phyloP scores from a whole-genome alignment of 2,888 invertebrate species.

The Palloptera scutellata region DNA sequence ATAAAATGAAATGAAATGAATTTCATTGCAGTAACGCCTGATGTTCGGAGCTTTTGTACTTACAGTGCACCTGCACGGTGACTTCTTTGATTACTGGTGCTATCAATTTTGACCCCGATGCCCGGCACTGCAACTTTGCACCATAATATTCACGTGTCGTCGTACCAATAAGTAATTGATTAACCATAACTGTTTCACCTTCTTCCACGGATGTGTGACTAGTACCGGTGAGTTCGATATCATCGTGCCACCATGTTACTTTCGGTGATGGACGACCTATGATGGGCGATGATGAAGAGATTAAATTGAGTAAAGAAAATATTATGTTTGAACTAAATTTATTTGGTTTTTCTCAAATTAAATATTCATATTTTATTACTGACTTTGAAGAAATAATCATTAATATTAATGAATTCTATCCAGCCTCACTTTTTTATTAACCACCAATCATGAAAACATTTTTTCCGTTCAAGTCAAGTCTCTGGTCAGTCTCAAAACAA shows the following conservation, averaged over 20 bases:
- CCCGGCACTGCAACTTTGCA: constrained; percentile 79
- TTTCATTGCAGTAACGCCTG: not conserved
- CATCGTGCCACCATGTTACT: constrained; percentile 85
- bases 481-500: too few relatives aligned
- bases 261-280: constrained; percentile 82
- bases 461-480: too few relatives aligned
- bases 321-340: not conserved
- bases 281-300: not conserved
- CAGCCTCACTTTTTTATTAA: too few relatives aligned
- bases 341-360: not conserved
- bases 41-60: constrained; percentile 55
- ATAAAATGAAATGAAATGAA: constrained; percentile 1
- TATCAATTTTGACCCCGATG: constrained; percentile 76
- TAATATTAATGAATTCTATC: too few relatives aligned
- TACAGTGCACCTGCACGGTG: constrained; percentile 76
- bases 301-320: not conserved
- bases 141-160: constrained; percentile 77
- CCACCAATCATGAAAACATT: too few relatives aligned
- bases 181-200: constrained; percentile 71
- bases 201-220: constrained; percentile 73
- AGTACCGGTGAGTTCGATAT: constrained; percentile 75
- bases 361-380: too few relatives aligned
- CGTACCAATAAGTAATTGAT: constrained; percentile 78
- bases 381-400: too few relatives aligned
- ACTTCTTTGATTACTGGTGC: constrained; percentile 76